Evolutionary conservation across 2,113 vertebrate species (phyloP), one percentile per base, ranked within the genome.

Genomic region (Taurulus bubalis): DNA sequence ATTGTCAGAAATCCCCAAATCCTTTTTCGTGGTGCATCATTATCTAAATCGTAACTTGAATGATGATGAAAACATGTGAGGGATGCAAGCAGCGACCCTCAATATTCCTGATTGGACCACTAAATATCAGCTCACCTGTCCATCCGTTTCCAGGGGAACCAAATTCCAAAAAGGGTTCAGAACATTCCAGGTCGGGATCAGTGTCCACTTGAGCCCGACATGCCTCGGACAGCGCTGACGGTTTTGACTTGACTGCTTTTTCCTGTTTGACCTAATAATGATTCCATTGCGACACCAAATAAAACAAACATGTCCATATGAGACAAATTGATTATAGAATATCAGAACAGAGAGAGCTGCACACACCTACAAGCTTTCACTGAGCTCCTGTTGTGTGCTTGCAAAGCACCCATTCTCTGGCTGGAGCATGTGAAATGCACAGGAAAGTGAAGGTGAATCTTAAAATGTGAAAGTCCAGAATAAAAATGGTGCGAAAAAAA

Each of bases 81-180:
- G 11, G 18, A 18, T 28, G 2, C 8, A 7, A 38, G n/a, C 34
- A 38, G 49, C 59, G 66, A 75, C 42, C 68, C 8, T 53, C 10
- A 38, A 65, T 30, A 22, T 38, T 72, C 36, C 59, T 26, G 20
- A 62, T 16, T 59, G 62, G 5, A 58, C 34, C 11, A n/a, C 3
- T 65, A 11, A 20, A 53, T 55, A 65, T 80, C 0, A 83, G 87
- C 91, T 91, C 82, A 93, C 92, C 92, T 90, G 76, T 77, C 73
- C 40, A 47, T 75, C 64, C 0, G 78, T 88, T 79, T 89, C 85
- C 76, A 80, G 10, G 64, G 60, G 22, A 87, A 87, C 62, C 32
- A 32, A 86, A 83, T 77, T 73, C 77, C 77, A 55, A 66, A 22
- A 77, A 51, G 40, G 69, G 73, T 78, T 89, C 74, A 88, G 83